These are phyloP conservation scores for Lepus europaeus DNA, from an alignment of 2,113 vertebrate genomes.

Conservation along the genomic window DNA sequence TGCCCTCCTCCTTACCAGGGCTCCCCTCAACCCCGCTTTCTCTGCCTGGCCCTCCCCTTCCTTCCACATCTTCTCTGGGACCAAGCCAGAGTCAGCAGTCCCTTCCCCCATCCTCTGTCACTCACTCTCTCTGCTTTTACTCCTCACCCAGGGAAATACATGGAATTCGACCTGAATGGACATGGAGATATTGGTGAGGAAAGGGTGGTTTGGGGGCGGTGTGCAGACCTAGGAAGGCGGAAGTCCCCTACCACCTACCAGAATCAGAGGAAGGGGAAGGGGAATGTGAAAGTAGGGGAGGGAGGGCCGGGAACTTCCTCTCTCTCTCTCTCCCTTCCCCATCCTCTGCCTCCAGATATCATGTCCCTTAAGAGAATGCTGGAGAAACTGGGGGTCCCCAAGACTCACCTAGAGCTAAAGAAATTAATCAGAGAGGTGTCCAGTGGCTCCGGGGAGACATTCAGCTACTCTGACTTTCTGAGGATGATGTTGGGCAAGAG, in stretches of 20 bases:
- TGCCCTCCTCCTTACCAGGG: background rate
- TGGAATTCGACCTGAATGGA: conserved; percentile 93
- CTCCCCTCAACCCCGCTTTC: background rate
- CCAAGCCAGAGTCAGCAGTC: background rate
- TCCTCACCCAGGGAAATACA: conserved; percentile 88
- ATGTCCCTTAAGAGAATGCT: conserved; percentile 93
- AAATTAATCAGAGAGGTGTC: conserved; percentile 91
- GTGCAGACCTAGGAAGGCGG: background rate
- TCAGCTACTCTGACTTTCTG: conserved; percentile 91
- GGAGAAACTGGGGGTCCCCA: conserved; percentile 91
- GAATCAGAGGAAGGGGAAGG: background rate
- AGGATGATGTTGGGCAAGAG: conserved; percentile 92
- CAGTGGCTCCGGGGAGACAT: conserved; percentile 85
- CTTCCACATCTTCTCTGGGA: background rate
- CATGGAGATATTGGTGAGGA: conserved; percentile 92
- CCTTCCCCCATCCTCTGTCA: background rate
- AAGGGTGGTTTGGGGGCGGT: background rate
- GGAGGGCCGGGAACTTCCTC: background rate
- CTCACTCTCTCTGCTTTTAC: conserved; percentile 1
- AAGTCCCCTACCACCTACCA: background rate
- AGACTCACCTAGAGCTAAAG: conserved; percentile 93
- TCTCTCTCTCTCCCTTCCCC: background rate
- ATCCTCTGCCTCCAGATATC: conserved; percentile 83
- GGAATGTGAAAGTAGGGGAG: background rate
- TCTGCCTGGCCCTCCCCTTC: background rate